Evolutionary conservation across 1,140 invertebrate species (phyloP), one percentile per base, ranked within the genome.

Genomic region (Scaptomyza graminum): DNA sequence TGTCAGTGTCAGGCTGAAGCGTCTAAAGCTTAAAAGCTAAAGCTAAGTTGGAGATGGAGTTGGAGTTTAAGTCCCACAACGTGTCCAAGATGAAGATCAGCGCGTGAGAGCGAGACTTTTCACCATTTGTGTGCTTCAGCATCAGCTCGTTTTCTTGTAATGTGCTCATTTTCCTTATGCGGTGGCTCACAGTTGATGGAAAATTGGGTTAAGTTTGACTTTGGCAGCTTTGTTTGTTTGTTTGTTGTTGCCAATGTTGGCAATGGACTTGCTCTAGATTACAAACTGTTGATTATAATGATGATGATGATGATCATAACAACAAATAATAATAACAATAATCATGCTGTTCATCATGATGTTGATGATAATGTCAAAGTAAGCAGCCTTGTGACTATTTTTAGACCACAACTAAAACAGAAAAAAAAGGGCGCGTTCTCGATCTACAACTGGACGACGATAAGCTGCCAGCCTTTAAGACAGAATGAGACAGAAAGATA

Each of bases 91-190:
- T 85, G 84, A n/a, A n/a, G n/a, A 85, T 68, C 81, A 72, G 60
- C 34, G 55, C 46, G 57, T 65, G 34, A 44, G 56, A 66, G 66
- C 31, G 16, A 52, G 49, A 54, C 67, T 77, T 62, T 74, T 49
- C 62, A 55, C 54, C 63, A 65, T 37, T 51, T 67, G 56, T 31
- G 63, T 22, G 18, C 18, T 3, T 22, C 78, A 59, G 64, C 18
- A 22, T 22, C 78, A 59, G 64, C 78, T 76, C 67, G 69, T 72
- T 76, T 34, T 76, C 70, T 70, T 70, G 83, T 77, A 79, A 88
- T 89, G 83, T 88, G 83, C 83, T 88, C 83, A 88, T 88, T 88
- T 88, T 88, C 83, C 83, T 83, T 88, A 74, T 88, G 59, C 62
- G 82, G 59, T 59, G 82, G 77, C 74, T 57, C 31, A 9, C 59